phyloP scores from a whole-genome alignment of 2,888 invertebrate genomes.

The Xanthia icteritia region DNA sequence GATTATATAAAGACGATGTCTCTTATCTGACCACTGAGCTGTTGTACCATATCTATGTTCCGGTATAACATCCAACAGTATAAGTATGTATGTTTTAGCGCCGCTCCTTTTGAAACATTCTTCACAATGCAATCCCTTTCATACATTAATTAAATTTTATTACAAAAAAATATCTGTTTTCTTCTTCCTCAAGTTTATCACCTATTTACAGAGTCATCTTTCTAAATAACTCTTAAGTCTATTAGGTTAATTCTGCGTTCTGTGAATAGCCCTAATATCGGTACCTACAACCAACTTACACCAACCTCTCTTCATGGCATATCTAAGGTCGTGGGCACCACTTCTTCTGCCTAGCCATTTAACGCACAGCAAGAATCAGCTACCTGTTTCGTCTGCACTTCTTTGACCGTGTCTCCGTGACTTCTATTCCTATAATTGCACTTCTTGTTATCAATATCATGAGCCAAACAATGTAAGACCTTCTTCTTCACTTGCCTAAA shows the following conservation, averaged over 20 bases:
- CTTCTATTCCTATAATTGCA: neutral
- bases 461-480: neutral
- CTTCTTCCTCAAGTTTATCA: neutral
- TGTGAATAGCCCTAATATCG: neutral
- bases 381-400: neutral
- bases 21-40: slow-evolving; percentile 16
- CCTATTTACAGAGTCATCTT: neutral
- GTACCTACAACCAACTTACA: neutral
- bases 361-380: neutral
- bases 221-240: neutral
- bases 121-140: neutral
- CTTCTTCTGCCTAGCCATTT: neutral
- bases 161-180: neutral
- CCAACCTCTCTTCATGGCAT: neutral
- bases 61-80: slow-evolving; percentile 16
- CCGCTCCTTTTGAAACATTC: neutral
- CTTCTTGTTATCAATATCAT: neutral
- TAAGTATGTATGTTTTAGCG: slow-evolving; percentile 32
- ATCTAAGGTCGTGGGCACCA: too few relatives aligned
- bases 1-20: neutral
- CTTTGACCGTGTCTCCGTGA: neutral
- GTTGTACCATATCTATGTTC: slow-evolving; percentile 26
- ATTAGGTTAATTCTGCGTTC: neutral
- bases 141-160: slow-evolving; percentile 1
- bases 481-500: neutral